phyloP scores from a whole-genome alignment of 2,113 vertebrate genomes.

The Sinocyclocheilus maitianheensis region DNA sequence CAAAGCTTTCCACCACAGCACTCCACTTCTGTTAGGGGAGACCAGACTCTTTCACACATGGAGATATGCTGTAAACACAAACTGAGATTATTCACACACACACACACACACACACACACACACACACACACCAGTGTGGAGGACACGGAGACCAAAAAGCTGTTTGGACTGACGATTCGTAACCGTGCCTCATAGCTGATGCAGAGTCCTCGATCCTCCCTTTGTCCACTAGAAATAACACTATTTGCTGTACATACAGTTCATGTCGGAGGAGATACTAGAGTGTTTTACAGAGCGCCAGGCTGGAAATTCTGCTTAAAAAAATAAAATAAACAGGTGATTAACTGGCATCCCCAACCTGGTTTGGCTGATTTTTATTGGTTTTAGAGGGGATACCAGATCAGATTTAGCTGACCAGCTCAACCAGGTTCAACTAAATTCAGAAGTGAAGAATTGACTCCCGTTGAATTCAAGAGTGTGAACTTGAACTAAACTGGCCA shows the following conservation, averaged over 20 bases:
- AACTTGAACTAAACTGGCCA: background rate
- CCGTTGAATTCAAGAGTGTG: background rate
- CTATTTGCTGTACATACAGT: background rate
- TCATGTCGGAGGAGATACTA: no score
- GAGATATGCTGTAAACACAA: conserved; percentile 52
- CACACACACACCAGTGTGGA: conserved; percentile 6
- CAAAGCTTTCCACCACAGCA: conserved; percentile 56
- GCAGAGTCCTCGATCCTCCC: background rate
- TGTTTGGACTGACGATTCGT: background rate
- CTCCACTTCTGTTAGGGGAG: conserved; percentile 37
- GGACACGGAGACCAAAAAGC: background rate
- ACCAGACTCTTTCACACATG: conserved; percentile 31
- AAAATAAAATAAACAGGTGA: no score
- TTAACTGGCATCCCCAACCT: no score
- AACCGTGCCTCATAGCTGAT: no score
- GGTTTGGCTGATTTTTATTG: no score
- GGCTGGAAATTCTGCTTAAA: no score
- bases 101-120: conserved; percentile 28
- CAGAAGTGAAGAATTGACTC: background rate
- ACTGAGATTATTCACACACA: conserved; percentile 32
- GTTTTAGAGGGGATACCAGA: background rate
- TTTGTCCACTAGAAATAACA: conserved; percentile 16
- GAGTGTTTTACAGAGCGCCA: no score
- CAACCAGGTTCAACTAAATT: background rate
- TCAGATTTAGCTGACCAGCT: background rate